Percentiles rank a stretch among this genome's conserved stretches.
Conservation (phyloP, 2,113 vertebrate species). For the Podocnemis expansa region DNA sequence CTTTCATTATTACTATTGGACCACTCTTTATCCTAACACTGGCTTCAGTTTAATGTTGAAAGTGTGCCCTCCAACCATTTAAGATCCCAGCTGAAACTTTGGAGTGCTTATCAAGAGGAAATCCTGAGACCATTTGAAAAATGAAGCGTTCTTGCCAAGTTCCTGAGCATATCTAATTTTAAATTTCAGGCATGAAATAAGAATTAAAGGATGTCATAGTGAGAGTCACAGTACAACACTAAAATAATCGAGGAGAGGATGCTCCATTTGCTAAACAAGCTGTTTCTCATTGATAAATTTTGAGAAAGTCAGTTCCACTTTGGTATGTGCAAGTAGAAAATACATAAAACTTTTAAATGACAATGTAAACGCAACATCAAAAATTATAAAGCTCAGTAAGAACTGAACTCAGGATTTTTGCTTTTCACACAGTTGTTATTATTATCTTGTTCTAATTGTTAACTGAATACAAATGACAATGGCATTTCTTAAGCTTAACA, state of each 20-base stretch:
- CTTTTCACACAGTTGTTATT: background rate
- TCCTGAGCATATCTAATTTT: slow-evolving; percentile 74
- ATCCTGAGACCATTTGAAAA: slow-evolving; percentile 65
- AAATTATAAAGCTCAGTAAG: slow-evolving; percentile 12
- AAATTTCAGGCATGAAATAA: slow-evolving; percentile 72
- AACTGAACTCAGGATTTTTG: slow-evolving; percentile 24
- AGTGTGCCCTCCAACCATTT: slow-evolving; percentile 74
- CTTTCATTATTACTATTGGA: slow-evolving; percentile 49
- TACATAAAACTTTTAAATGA: slow-evolving; percentile 47
- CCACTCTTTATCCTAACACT: slow-evolving; percentile 54
- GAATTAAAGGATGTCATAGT: slow-evolving; percentile 62
- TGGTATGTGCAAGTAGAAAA: slow-evolving; percentile 33
- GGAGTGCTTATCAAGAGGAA: slow-evolving; percentile 66
- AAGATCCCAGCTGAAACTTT: slow-evolving; percentile 61
- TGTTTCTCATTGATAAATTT: slow-evolving; percentile 71
- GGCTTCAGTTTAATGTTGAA: slow-evolving; percentile 68
- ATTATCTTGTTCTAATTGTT: background rate
- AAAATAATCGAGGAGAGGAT: slow-evolving; percentile 65
- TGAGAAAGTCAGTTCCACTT: slow-evolving; percentile 48
- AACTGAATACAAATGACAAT: background rate
- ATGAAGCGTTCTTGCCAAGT: slow-evolving; percentile 57
- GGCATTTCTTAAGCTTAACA: background rate
- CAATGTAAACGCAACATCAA: background rate
- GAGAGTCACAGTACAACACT: slow-evolving; percentile 54
- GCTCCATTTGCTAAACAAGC: slow-evolving; percentile 72